phyloP scores from a whole-genome alignment of 2,888 invertebrate genomes.

The Cantharis flavilabris region DNA sequence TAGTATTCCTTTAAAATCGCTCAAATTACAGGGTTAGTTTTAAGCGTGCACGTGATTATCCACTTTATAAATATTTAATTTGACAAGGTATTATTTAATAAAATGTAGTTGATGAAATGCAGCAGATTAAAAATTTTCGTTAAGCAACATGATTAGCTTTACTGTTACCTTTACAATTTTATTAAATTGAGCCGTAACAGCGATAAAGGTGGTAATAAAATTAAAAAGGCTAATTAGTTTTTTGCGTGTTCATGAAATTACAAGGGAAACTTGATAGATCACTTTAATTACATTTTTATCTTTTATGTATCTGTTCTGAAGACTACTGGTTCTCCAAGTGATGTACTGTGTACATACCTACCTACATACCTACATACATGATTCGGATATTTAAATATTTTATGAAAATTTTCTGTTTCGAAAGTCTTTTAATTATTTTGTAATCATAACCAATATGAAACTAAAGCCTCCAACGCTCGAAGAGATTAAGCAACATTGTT shows the following conservation, averaged over 20 bases:
- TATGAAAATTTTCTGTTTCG: background rate
- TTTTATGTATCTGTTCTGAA: background rate
- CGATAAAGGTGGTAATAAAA: background rate
- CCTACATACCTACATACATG: background rate
- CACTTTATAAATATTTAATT: background rate
- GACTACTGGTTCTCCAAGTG: background rate
- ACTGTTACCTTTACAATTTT: background rate
- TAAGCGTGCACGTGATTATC: background rate
- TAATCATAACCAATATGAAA: background rate
- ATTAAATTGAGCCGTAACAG: background rate
- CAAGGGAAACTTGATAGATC: background rate
- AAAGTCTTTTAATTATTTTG: background rate
- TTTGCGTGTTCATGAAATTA: background rate
- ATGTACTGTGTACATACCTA: background rate
- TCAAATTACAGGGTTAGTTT: background rate
- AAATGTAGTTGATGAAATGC: background rate
- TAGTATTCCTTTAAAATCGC: background rate
- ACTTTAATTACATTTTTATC: background rate
- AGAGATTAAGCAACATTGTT: background rate
- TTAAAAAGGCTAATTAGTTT: background rate
- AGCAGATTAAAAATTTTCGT: background rate
- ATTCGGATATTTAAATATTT: background rate
- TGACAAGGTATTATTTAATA: background rate
- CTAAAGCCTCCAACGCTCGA: background rate
- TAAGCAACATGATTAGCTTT: background rate